Evolutionary conservation across 2,888 invertebrate genomes (phyloP), one percentile per base, ranked within the genome.

Genomic region (Endomychus coccineus): DNA sequence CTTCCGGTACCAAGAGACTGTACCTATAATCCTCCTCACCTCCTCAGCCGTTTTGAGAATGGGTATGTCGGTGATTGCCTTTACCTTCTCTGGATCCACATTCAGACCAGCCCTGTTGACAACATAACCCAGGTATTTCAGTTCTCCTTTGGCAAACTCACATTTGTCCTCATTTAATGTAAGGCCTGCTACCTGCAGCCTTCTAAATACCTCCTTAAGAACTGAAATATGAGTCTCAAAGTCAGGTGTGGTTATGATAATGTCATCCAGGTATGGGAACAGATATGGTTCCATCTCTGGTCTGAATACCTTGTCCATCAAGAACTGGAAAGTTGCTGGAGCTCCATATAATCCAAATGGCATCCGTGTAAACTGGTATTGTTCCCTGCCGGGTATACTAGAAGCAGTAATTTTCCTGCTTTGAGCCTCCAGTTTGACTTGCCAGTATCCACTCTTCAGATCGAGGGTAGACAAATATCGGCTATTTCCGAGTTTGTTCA

Each of bases 261-360:
- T 7, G 13, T 36, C 36, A 22, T 36, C 29, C 3, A 36, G 16
- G 14, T 36, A 29, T 4, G 12, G 11, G 13, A 36, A 36, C 2
- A 36, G 14, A 4, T 22, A 42, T 9, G 45, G 45, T 16, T 42
- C 32, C 7, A 46, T 31, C 12, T 34, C 25, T n/a, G n/a, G n/a
- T 4, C 24, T 13, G n/a, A 39, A 29, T 3, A 39, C 2, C 16
- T 21, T 15, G 22, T 39, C 34, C 3, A 29, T 30, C n/a, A 35
- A 28, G 10, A n/a, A 13, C 10, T 39, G 39, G 15, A 33, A 39
- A 9, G 39, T 39, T 39, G 19, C 34, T 7, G 28, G 34, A 10
- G 39, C 27, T 2, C 34, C 33, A 34, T 39, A 27, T 16, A 39
- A 14, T 9, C 34, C 39, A 24, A 34, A 27, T 6, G 34, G 21